Conservation (phyloP, 2,113 vertebrate genomes). For the Oncorhynchus mykiss region DNA sequence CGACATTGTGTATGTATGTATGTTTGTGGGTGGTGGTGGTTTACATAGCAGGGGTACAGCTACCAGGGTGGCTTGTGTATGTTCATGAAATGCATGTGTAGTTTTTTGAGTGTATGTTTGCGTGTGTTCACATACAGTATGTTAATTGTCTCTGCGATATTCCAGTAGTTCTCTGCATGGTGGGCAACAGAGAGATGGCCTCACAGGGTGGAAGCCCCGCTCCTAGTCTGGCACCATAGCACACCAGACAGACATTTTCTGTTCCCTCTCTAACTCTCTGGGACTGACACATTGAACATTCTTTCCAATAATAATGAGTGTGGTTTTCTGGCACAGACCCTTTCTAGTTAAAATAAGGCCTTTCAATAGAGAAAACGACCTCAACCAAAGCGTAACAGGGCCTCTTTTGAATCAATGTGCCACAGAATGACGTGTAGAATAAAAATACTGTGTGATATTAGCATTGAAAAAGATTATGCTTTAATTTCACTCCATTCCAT, state of each 20-base stretch:
- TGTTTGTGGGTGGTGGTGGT: neutral
- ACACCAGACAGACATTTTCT: conserved; percentile 20
- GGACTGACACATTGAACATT: conserved; percentile 48
- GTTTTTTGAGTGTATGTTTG: neutral
- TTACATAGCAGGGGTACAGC: conserved; percentile 9
- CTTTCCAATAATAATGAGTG: conserved; percentile 49
- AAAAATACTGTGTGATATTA: neutral
- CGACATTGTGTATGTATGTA: conserved; percentile 17
- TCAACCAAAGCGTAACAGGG: neutral
- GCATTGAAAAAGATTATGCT: neutral
- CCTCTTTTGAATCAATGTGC: neutral
- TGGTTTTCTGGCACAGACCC: conserved; percentile 35
- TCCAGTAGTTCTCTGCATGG: neutral
- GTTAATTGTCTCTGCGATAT: neutral
- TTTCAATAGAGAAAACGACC: conserved; percentile 20
- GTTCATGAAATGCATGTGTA: neutral
- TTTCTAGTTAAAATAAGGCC: conserved; percentile 11
- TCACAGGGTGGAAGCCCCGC: neutral
- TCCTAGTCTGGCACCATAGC: neutral
- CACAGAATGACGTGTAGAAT: neutral
- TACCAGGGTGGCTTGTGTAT: conserved; percentile 6
- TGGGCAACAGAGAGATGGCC: neutral
- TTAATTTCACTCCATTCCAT: neutral
- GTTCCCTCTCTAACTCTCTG: neutral
- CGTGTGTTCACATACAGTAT: neutral